Conservation (phyloP, 2,888 invertebrate genomes). For the Lasioglossum pauxillum region DNA sequence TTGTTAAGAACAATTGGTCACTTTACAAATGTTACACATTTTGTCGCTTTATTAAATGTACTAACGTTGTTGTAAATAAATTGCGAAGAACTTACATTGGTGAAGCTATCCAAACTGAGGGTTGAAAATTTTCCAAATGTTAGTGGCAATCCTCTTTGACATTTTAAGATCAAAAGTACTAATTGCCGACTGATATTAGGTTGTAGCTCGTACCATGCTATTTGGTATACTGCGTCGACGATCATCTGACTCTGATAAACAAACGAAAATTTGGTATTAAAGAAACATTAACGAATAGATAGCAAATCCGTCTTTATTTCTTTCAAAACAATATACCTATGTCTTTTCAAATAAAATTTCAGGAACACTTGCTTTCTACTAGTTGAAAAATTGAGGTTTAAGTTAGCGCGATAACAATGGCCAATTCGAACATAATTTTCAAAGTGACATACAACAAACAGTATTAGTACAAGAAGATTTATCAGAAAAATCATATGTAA, state of each 20-base stretch:
- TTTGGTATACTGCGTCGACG: background rate
- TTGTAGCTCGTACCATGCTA: background rate
- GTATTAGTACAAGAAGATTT: background rate
- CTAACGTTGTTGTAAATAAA: background rate
- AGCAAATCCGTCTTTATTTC: background rate
- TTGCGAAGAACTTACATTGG: conserved; percentile 6
- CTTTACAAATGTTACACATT: background rate
- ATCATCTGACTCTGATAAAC: background rate
- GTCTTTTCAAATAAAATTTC: no score
- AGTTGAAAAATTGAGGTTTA: background rate
- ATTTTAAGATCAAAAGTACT: background rate
- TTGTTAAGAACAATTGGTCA: background rate
- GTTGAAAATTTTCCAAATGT: background rate
- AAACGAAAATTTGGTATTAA: background rate
- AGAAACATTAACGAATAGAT: background rate
- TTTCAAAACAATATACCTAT: background rate
- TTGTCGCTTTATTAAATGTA: background rate
- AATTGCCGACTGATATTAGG: background rate
- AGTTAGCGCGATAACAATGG: background rate
- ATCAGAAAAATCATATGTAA: background rate
- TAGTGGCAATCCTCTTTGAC: background rate
- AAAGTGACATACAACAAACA: background rate
- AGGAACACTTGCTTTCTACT: background rate
- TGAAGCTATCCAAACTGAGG: conserved; percentile 42
- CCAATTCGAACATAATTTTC: background rate